A percentile compares a stretch with the other conserved stretches of the same genome.
Evolutionary conservation across 2,113 vertebrate species (phyloP).

Genomic region (Oenanthe oenanthe): DNA sequence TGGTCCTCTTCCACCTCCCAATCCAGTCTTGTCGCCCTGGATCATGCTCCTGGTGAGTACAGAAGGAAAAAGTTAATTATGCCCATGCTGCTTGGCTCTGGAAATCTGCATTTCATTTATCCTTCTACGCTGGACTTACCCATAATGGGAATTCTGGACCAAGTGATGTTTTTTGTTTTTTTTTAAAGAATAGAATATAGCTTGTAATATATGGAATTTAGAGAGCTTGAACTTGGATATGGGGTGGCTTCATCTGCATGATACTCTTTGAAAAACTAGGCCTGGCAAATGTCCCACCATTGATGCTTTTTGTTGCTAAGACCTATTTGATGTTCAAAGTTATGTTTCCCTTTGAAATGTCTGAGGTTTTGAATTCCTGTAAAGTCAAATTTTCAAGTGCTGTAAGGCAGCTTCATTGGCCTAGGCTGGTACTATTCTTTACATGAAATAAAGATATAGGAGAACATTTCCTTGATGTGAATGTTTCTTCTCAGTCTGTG

Average conservation of each 20-base stretch:
- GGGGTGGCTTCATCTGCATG: neutral
- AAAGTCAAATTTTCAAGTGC: neutral
- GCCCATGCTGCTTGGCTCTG: slow-evolving; percentile 8
- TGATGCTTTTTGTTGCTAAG: slow-evolving; percentile 10
- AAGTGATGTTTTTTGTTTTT: neutral
- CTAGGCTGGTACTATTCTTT: neutral
- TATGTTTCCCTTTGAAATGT: slow-evolving; percentile 11
- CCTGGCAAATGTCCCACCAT: neutral
- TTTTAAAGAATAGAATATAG: neutral
- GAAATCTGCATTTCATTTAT: slow-evolving; percentile 15
- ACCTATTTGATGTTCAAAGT: slow-evolving; percentile 29
- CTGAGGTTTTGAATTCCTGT: slow-evolving; percentile 12
- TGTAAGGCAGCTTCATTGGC: neutral
- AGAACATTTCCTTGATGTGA: slow-evolving; percentile 16
- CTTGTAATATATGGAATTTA: neutral
- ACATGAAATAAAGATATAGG: slow-evolving; percentile 11
- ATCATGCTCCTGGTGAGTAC: slow-evolving; percentile 70
- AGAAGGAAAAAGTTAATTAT: slow-evolving; percentile 31
- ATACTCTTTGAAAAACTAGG: neutral
- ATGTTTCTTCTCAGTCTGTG: neutral
- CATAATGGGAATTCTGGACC: neutral
- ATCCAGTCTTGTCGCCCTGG: slow-evolving; percentile 72
- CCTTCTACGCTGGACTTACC: neutral
- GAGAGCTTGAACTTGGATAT: neutral
- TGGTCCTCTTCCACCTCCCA: slow-evolving; percentile 72